phyloP scores from a whole-genome alignment of 2,797 vertebrate genomes.

The Peromyscus nudipes region DNA sequence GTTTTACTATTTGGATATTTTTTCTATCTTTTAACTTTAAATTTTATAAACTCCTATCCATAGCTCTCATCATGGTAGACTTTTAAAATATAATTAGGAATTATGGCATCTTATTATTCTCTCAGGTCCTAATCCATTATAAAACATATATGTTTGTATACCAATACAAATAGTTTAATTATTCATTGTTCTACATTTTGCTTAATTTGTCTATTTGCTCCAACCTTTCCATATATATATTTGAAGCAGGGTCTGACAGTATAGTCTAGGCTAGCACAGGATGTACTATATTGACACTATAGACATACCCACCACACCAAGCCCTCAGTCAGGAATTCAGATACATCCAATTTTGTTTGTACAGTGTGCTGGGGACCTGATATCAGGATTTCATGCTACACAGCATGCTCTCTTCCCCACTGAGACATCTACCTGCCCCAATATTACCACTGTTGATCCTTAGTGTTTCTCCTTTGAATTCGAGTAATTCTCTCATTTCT shows the following conservation, averaged over 20 bases:
- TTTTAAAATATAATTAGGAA: too few relatives aligned
- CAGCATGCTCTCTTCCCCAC: background rate
- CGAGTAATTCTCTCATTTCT: background rate
- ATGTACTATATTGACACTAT: background rate
- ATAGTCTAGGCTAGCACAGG: too few relatives aligned
- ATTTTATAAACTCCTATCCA: background rate
- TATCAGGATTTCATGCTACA: background rate
- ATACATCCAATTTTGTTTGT: background rate
- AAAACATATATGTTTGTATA: background rate
- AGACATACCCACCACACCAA: background rate
- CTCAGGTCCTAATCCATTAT: background rate
- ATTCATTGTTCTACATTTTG: background rate
- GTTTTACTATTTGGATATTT: background rate
- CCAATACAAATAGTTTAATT: rapidly evolving
- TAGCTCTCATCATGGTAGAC: background rate
- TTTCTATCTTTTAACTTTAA: background rate
- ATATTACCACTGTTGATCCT: too few relatives aligned
- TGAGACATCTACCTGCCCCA: background rate
- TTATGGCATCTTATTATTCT: background rate
- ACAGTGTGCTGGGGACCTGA: background rate
- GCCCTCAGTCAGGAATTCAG: background rate
- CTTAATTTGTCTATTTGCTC: background rate
- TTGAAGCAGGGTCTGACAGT: background rate
- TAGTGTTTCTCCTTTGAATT: background rate
- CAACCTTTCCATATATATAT: background rate